Evolutionary conservation across 2,113 vertebrate species (phyloP), one percentile per base, ranked within the genome.

Genomic region (Brachyhypopomus occidentalis): DNA sequence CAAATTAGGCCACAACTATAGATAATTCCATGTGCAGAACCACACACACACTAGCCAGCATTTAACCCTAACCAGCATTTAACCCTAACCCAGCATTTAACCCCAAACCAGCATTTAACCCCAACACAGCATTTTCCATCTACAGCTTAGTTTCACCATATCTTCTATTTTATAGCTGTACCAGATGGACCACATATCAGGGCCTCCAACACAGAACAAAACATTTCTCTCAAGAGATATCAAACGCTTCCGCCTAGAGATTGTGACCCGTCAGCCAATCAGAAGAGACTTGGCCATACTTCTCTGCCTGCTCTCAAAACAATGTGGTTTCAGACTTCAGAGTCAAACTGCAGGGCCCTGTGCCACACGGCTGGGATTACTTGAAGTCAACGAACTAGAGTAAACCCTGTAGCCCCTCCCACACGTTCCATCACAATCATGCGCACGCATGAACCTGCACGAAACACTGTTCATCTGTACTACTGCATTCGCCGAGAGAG

Each of bases 341-440:
- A 52, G 84, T 86, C 86, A 89, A 85, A 88, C 88, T 86, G 87
- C 87, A 84, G 58, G 77, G 87, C 85, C 77, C 74, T 80, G n/a
- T 86, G 90, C 89, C 55, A 64, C 72, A 75, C 34, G 81, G 16
- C 27, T 0, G 77, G 79, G 89, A 90, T 93, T 91, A 92, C 91
- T 91, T n/a, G 4, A 85, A 19, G 89, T 89, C 93, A 93, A 48
- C 83, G 90, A 87, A 91, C 92, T 88, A 30, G 17, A 88, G 89
- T 93, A 90, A 93, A 86, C 91, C 83, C 75, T 41, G 58, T 34
- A 0, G n/a, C 30, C 7, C 9, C 56, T 38, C 19, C 67, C 75
- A n/a, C 30, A 41, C 25, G 30, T 30, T 3, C 30, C 30, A 52
- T 52, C 12, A 52, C 45, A 45, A 45, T 45, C 9, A 45, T 8